Evolutionary conservation across 2,888 invertebrate species (phyloP), one percentile per base, ranked within the genome.

Genomic region (Troides helena): DNA sequence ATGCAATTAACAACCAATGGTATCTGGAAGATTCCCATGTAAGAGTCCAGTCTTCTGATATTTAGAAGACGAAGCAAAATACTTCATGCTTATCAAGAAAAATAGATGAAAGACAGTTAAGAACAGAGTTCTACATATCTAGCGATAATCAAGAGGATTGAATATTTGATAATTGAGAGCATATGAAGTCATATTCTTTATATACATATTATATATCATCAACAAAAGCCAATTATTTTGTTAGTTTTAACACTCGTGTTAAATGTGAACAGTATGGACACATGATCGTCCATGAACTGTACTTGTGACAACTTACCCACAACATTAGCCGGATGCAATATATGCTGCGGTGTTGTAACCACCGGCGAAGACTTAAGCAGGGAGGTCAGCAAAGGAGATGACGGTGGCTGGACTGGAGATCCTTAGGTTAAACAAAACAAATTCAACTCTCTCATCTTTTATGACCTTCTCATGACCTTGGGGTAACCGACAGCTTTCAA

Each of bases 321-420:
- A n/a, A 84, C 82, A 72, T 83, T 85, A 1, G 89, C 89, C 0
- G 92, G 92, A 46, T 92, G 92, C 0, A 88, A 75, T 5, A 92
- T 89, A 62, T 87, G 91, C 68, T 92, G 91, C 0, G 92, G 90
- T 0, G 92, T 91, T 1, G 92, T 90, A 4, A 92, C 89, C n/a
- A 89, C 92, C 0, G 92, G 84, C 60, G 93, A 82, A n/a, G 91
- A 81, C 84, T 97, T 97, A 7, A 98, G 88, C 56, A 98, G 90
- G 62, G 97, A 97, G 12, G 98, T 97, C 62, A 98, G 90, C 60
- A 98, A 87, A 0, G 97, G 97, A 0, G 95, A 95, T 0, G 95
- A 92, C 0, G 94, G 94, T 3, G 94, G 89, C 71, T 46, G 46
- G 46, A 92, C 93, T 6, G 89, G 76, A 0, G 85, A 0, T 74